phyloP scores from a whole-genome alignment of 2,113 vertebrate species.

The Seriola rivoliana region DNA sequence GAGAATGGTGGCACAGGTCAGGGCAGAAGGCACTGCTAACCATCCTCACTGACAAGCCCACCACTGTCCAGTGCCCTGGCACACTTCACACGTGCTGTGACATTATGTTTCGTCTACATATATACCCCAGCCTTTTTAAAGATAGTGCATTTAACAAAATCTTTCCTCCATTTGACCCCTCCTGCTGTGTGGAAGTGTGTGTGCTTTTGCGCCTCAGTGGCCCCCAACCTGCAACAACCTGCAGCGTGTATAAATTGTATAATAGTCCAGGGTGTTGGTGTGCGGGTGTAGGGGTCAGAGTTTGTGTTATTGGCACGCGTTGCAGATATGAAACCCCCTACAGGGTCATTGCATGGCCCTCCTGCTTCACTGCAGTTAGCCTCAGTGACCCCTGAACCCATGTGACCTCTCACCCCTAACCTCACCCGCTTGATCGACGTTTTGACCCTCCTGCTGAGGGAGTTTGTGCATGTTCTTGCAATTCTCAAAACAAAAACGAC shows the following conservation, averaged over 20 bases:
- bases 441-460: slow-evolving; percentile 54
- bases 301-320: slow-evolving; percentile 63
- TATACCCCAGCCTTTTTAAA: slow-evolving; percentile 14
- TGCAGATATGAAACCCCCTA: slow-evolving; percentile 76
- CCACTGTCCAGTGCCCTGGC: slow-evolving; percentile 6
- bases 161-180: slow-evolving; percentile 40
- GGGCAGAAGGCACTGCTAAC: slow-evolving; percentile 75
- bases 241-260: slow-evolving; percentile 49
- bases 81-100: slow-evolving; percentile 50
- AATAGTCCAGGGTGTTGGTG: slow-evolving; percentile 43
- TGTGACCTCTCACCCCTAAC: slow-evolving; percentile 66
- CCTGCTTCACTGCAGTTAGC: slow-evolving; percentile 61
- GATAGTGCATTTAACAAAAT: slow-evolving; percentile 21
- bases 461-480: slow-evolving; percentile 15
- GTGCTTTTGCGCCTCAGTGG: slow-evolving; percentile 1
- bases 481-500: not conserved
- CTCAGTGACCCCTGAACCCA: slow-evolving; percentile 75
- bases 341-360: slow-evolving; percentile 39
- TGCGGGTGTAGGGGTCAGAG: slow-evolving; percentile 52
- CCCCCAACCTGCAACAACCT: slow-evolving; percentile 50
- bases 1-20: slow-evolving; percentile 56
- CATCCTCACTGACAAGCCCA: slow-evolving; percentile 64
- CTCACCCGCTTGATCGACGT: slow-evolving; percentile 41
- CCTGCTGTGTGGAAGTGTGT: slow-evolving; percentile 47
- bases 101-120: slow-evolving; percentile 36